A percentile compares a stretch with the other conserved stretches of the same genome.
These are phyloP conservation scores for Erebia aethiops DNA, from an alignment of 2,888 invertebrate species.

Conservation along the genomic window DNA sequence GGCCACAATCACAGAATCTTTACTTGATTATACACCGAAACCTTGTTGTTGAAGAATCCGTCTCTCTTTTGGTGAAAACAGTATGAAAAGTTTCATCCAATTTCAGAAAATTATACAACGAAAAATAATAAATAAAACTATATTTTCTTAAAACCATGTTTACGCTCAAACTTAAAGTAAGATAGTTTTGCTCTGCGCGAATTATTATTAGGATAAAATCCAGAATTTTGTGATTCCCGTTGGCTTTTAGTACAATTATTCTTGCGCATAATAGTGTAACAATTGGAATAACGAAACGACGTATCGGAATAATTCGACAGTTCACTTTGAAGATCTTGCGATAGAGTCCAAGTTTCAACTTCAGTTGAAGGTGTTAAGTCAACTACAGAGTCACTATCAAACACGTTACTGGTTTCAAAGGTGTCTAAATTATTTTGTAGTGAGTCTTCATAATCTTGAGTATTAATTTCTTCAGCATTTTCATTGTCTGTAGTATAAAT, in stretches of 20 bases:
- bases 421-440: slow-evolving; percentile 7
- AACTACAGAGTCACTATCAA: slow-evolving; percentile 6
- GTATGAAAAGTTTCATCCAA: background rate
- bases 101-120: background rate
- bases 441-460: background rate
- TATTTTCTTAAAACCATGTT: slow-evolving; percentile 51
- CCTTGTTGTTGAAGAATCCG: no score
- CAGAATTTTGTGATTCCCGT: slow-evolving; percentile 4
- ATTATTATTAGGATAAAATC: slow-evolving; percentile 26
- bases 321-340: slow-evolving; percentile 40
- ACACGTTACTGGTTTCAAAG: slow-evolving; percentile 9
- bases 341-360: slow-evolving; percentile 63
- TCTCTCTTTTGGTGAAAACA: no score
- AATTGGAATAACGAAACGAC: background rate
- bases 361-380: slow-evolving; percentile 50
- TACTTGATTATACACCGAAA: no score
- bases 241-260: slow-evolving; percentile 41
- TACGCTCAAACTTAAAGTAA: slow-evolving; percentile 58
- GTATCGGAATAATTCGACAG: slow-evolving; percentile 2
- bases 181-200: slow-evolving; percentile 46
- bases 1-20: no score
- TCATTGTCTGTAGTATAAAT: slow-evolving; percentile 18
- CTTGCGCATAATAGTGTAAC: slow-evolving; percentile 44
- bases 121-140: background rate
- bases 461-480: background rate